phyloP scores from a whole-genome alignment of 2,888 invertebrate genomes.

The Rhodophaea formosa region DNA sequence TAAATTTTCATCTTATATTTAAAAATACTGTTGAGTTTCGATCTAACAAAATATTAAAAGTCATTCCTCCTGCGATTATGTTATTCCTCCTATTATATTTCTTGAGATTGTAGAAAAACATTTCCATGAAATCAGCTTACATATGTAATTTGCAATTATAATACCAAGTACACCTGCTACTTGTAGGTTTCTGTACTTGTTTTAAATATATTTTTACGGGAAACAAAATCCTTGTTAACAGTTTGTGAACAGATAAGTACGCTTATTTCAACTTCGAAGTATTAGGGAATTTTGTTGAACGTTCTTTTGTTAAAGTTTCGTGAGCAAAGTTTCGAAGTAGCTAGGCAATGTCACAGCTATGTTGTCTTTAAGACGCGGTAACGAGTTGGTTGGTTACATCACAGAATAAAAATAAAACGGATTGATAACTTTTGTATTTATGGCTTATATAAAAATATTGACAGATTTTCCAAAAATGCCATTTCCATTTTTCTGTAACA shows the following conservation, averaged over 20 bases:
- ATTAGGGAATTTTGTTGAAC: constrained; percentile 5
- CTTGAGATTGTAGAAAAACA: too few relatives aligned
- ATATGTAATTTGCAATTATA: too few relatives aligned
- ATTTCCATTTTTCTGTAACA: too few relatives aligned
- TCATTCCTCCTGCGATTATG: too few relatives aligned
- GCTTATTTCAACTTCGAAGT: constrained; percentile 7
- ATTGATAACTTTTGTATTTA: neutral
- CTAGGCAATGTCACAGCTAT: neutral
- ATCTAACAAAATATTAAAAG: too few relatives aligned
- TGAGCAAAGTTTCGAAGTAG: constrained; percentile 7
- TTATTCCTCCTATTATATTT: too few relatives aligned
- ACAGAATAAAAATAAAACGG: neutral
- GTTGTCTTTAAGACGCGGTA: constrained; percentile 8
- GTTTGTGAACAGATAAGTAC: neutral
- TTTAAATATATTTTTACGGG: neutral
- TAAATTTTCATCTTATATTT: too few relatives aligned
- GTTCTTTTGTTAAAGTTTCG: constrained; percentile 15
- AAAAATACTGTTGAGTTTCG: too few relatives aligned
- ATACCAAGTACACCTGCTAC: too few relatives aligned
- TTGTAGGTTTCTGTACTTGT: too few relatives aligned
- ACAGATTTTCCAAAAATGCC: too few relatives aligned
- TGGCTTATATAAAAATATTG: neutral
- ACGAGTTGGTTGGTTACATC: constrained; percentile 2
- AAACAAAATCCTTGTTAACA: neutral
- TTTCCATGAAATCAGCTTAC: too few relatives aligned